Conservation (phyloP, 2,888 invertebrate species). For the Tortrix viridana region DNA sequence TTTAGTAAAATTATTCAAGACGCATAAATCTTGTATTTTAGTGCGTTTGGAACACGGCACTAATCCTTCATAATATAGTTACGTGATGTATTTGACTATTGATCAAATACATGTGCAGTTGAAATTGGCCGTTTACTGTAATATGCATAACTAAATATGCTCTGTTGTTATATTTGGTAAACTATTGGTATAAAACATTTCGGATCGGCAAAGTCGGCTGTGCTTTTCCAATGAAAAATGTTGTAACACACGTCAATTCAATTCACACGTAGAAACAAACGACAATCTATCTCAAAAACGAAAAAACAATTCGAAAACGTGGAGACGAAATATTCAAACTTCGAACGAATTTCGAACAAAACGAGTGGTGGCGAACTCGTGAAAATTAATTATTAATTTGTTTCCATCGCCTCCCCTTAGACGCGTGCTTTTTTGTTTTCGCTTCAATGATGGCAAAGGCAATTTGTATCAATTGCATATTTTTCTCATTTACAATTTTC, state of each 20-base stretch:
- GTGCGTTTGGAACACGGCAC: conserved; percentile 20
- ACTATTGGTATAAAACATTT: too few species aligned
- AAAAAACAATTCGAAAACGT: conserved; percentile 46
- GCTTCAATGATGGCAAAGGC: conserved; percentile 66
- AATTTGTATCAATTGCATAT: conserved; percentile 67
- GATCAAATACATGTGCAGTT: neutral
- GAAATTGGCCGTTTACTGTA: too few species aligned
- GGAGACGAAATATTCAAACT: conserved; percentile 72
- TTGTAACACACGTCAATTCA: too few species aligned
- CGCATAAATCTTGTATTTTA: conserved; percentile 29
- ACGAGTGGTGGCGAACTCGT: conserved; percentile 69
- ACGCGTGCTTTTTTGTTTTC: conserved; percentile 54
- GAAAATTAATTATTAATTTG: conserved; percentile 81
- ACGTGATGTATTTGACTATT: conserved; percentile 35
- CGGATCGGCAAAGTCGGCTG: too few species aligned
- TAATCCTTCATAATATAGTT: conserved; percentile 20
- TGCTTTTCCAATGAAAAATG: too few species aligned
- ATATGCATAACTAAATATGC: too few species aligned
- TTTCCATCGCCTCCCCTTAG: conserved; percentile 62
- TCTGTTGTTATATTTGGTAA: too few species aligned
- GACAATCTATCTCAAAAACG: conserved; percentile 45
- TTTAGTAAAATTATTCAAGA: conserved; percentile 23
- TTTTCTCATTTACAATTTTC: conserved; percentile 38
- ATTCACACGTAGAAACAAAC: conserved; percentile 22
- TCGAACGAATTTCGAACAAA: conserved; percentile 73